Evolutionary conservation across 2,113 vertebrate species (phyloP).

Genomic region (Hippocampus abdominalis): DNA sequence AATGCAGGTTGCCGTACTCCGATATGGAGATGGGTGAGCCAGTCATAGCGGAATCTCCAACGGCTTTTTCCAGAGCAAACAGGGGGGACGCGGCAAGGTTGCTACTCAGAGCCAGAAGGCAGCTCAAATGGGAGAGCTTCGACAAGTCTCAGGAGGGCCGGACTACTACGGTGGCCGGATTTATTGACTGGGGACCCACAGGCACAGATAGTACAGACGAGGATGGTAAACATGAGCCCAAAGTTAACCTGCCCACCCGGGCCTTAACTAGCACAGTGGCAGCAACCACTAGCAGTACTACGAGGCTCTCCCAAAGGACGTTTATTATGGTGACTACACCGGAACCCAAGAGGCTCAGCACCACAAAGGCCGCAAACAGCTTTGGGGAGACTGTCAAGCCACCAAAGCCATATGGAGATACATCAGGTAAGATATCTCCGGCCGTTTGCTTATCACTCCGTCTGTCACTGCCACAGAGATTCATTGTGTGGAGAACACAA

Average conservation of each 20-base stretch:
- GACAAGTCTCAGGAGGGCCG: constrained; percentile 70
- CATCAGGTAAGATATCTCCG: constrained; percentile 66
- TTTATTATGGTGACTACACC: constrained; percentile 65
- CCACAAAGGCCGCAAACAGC: constrained; percentile 65
- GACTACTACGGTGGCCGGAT: constrained; percentile 76
- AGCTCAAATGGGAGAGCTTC: constrained; percentile 69
- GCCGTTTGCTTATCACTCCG: neutral
- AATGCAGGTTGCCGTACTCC: constrained; percentile 58
- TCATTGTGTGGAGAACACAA: neutral
- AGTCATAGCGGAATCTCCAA: constrained; percentile 37
- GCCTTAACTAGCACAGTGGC: constrained; percentile 62
- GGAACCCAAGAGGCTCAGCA: constrained; percentile 66
- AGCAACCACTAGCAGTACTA: constrained; percentile 60
- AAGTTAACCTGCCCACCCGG: constrained; percentile 62
- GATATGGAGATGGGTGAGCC: constrained; percentile 45
- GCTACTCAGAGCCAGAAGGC: constrained; percentile 67
- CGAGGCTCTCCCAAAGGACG: constrained; percentile 68
- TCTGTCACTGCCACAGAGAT: neutral
- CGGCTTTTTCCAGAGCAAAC: constrained; percentile 44
- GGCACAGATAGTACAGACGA: constrained; percentile 68
- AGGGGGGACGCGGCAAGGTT: constrained; percentile 44
- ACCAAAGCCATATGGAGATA: constrained; percentile 71
- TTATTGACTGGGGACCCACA: constrained; percentile 80
- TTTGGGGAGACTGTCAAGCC: constrained; percentile 70
- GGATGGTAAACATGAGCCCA: constrained; percentile 50